Evolutionary conservation across 2,797 vertebrate species (phyloP), one percentile per base, ranked within the genome.

Genomic region (Benthosema pterotum): DNA sequence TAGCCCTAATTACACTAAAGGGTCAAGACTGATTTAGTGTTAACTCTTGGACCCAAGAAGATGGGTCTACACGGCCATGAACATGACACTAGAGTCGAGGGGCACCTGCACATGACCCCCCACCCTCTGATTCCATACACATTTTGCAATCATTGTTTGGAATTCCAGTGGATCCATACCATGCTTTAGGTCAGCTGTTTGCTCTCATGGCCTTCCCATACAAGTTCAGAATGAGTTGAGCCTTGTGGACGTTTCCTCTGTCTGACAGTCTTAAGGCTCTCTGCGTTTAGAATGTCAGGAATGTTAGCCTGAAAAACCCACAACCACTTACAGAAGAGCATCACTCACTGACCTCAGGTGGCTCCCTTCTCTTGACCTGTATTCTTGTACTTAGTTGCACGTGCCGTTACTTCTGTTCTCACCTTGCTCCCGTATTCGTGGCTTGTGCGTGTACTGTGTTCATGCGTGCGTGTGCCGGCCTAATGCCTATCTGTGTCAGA

Each of bases 241-340:
- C n/a, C 67, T 25, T 52, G 51, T 63, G 70, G 53, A 52, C 54
- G 47, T 63, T 52, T 69, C 50, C 25, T 45, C 25, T 68, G 42
- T 56, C 52, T 62, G 46, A 8, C 42, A 25, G 42, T 63, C 58
- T 9, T 52, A 2, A 56, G 52, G 63, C 50, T 62, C 19, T 5
- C 12, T 68, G 51, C 50, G 57, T 57, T 46, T 49, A 69, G 74
- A 83, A 84, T 78, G 77, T 48, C 38, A 74, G 64, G 71, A 82
- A 83, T 84, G 78, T 62, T 16, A 60, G 60, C 50, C 53, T 60
- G 67, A 57, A 38, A 53, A 80, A 64, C 64, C 64, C 63, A 55
- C 49, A 68, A 77, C 58, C 63, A 69, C 66, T 54, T 66, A 25
- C 22, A 25, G 22, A 3, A 49, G 57, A 56, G 60, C 46, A 50